phyloP scores from a whole-genome alignment of 2,888 invertebrate genomes.

The Mythimna lalbum region DNA sequence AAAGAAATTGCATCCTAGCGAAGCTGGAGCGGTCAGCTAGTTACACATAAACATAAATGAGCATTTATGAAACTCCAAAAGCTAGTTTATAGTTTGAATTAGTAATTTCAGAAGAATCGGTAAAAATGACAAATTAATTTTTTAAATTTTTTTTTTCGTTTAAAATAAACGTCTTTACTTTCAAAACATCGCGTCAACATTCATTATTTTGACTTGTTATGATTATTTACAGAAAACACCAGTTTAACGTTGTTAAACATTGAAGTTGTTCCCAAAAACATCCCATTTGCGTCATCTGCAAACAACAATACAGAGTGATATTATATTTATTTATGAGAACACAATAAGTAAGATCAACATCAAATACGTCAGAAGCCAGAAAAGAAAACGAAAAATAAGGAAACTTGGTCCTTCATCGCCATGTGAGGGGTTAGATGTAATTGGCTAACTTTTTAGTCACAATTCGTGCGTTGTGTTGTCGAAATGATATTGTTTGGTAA shows the following conservation, averaged over 20 bases:
- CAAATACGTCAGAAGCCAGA: conserved; percentile 12
- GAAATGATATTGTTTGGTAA: conserved; percentile 40
- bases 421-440: conserved; percentile 36
- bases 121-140: no score
- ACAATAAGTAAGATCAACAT: conserved; percentile 33
- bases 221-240: not conserved
- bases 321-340: conserved; percentile 35
- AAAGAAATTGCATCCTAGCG: no score
- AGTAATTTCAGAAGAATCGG: no score
- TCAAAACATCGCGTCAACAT: not conserved
- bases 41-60: no score
- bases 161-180: not conserved
- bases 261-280: conserved; percentile 6
- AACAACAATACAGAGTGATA: not conserved
- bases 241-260: not conserved
- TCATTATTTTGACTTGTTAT: not conserved
- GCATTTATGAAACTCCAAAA: no score
- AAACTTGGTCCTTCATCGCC: conserved; percentile 47
- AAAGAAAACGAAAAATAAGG: conserved; percentile 25
- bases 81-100: no score
- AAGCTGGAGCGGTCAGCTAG: no score
- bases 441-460: conserved; percentile 53
- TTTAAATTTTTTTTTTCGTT: no score
- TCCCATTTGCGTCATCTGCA: not conserved
- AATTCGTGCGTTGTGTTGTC: conserved; percentile 20